Percentiles rank a stretch among this genome's conserved stretches.
Evolutionary conservation across 2,888 invertebrate species (phyloP).

Genomic region (Hetaerina titia): DNA sequence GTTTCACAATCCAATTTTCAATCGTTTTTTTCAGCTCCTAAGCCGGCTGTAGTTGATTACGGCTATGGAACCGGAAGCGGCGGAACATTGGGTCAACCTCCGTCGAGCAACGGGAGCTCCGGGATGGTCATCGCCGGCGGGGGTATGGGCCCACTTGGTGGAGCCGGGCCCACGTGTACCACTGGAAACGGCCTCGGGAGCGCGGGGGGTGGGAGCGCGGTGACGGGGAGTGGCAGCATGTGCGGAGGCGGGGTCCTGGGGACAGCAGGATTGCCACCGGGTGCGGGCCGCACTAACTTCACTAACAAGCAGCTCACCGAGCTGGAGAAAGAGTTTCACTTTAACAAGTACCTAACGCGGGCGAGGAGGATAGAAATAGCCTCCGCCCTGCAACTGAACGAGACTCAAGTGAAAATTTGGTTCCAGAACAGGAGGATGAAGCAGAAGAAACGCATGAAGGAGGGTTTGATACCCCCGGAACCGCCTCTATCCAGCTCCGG

Average conservation of each 20-base stretch:
- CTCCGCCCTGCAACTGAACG: slow-evolving; percentile 95
- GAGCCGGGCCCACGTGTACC: slow-evolving; percentile 45
- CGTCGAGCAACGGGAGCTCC: slow-evolving; percentile 13
- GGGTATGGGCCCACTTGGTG: slow-evolving; percentile 45
- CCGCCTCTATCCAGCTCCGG: slow-evolving; percentile 75
- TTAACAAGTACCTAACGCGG: slow-evolving; percentile 98
- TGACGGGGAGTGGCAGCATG: not conserved
- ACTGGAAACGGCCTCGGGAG: slow-evolving; percentile 8
- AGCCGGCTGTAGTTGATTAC: slow-evolving; percentile 72
- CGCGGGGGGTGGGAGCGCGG: not conserved
- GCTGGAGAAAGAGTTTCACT: slow-evolving; percentile 99
- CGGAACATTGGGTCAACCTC: slow-evolving; percentile 43
- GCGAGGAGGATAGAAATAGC: slow-evolving; percentile 99
- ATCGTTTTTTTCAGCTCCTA: slow-evolving; percentile 72
- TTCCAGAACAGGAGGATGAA: slow-evolving; percentile 99
- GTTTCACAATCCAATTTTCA: slow-evolving; percentile 44
- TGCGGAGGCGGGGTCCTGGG: slow-evolving; percentile 42
- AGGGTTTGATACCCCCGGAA: slow-evolving; percentile 87
- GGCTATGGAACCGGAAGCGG: slow-evolving; percentile 71
- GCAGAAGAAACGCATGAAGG: slow-evolving; percentile 97
- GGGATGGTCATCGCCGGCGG: slow-evolving; percentile 26
- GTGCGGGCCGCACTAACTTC: slow-evolving; percentile 96
- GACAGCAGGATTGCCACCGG: slow-evolving; percentile 68
- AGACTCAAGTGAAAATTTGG: slow-evolving; percentile 99
- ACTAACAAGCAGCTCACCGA: slow-evolving; percentile 99